phyloP scores from a whole-genome alignment of 2,888 invertebrate species.

The Pheosia tremula region DNA sequence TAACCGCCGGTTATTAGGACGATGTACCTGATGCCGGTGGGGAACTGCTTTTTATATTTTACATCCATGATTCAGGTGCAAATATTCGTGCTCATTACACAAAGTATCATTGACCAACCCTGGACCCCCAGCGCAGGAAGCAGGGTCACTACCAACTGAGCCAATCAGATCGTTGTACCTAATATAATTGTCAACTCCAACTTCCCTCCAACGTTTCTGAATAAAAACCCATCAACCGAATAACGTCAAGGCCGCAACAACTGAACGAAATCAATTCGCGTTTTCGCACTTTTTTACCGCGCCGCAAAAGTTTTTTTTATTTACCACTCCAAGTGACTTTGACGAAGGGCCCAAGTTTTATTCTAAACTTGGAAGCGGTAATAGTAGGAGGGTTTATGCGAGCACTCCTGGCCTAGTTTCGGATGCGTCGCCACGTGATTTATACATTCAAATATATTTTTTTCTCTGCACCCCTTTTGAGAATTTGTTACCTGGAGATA shows the following conservation, averaged over 20 bases:
- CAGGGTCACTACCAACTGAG: too few species aligned
- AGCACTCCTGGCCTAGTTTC: constrained; percentile 49
- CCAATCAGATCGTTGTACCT: too few species aligned
- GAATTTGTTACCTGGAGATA: constrained; percentile 28
- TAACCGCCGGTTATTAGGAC: too few species aligned
- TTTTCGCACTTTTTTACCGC: constrained; percentile 50
- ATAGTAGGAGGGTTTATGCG: constrained; percentile 49
- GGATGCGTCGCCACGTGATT: constrained; percentile 30
- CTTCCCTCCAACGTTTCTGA: constrained; percentile 4
- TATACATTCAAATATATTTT: constrained; percentile 32
- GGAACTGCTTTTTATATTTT: too few species aligned
- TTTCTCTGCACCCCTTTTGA: constrained; percentile 30
- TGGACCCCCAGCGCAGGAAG: too few species aligned
- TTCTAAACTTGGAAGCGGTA: constrained; percentile 58
- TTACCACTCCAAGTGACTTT: constrained; percentile 66
- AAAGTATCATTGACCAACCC: too few species aligned
- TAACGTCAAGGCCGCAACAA: constrained; percentile 19
- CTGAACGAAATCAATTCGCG: constrained; percentile 57
- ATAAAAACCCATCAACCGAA: constrained; percentile 28
- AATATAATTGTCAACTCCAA: too few species aligned
- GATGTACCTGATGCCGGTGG: too few species aligned
- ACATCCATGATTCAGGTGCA: too few species aligned
- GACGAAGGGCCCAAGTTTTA: constrained; percentile 71
- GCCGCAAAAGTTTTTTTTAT: constrained; percentile 65
- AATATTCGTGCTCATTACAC: too few species aligned